Evolutionary conservation across 2,113 vertebrate species (phyloP).

Genomic region (Hystrix cristata): DNA sequence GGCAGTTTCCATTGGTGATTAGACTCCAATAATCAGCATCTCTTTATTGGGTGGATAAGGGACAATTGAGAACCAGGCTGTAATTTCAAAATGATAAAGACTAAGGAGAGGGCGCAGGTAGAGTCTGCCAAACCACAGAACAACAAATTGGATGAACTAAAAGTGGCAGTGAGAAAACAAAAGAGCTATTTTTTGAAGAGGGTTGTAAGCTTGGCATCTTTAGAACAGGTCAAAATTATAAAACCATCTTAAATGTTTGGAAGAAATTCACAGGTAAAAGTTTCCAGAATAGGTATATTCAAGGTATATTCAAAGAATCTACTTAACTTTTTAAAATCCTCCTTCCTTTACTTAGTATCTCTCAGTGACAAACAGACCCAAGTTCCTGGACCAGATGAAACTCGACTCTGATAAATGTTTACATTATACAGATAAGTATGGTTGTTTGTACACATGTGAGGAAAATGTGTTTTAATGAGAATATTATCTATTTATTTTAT

Average conservation of each 20-base stretch:
- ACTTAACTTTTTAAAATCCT: not conserved
- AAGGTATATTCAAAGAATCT: not conserved
- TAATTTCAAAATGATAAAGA: not conserved
- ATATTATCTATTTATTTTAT: slow-evolving; percentile 49
- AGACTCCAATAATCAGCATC: not conserved
- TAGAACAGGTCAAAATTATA: not conserved
- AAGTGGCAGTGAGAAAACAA: not conserved
- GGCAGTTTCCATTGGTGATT: not conserved
- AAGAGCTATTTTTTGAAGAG: not conserved
- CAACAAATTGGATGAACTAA: not conserved
- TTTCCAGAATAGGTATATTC: not conserved
- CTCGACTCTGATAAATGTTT: slow-evolving; percentile 24
- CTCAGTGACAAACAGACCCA: not conserved
- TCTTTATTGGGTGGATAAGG: not conserved
- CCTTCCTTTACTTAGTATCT: not conserved
- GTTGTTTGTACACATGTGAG: not conserved
- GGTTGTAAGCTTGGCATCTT: not conserved
- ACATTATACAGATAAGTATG: slow-evolving; percentile 2
- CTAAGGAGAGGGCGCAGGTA: not conserved
- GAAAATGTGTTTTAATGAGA: not conserved
- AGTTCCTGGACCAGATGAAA: not conserved
- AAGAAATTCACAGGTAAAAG: not conserved
- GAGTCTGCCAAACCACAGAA: not conserved
- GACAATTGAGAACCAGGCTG: not conserved
- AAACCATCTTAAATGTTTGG: not conserved